Base-by-base conservation (phyloP, 2,888 invertebrate species). In the Tachina lurida region DNA sequence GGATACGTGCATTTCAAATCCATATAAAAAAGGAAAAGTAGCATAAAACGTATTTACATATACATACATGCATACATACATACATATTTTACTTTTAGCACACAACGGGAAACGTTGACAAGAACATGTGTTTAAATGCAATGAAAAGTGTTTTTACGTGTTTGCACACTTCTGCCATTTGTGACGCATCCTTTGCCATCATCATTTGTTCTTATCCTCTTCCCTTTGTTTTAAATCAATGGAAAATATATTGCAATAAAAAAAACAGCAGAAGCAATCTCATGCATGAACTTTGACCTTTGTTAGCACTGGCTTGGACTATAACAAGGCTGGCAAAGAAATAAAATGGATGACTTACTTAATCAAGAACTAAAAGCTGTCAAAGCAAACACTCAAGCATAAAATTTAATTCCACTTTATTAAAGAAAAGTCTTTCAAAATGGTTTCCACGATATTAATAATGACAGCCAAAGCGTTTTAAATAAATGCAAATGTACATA, bases 261-360 rank as follows among this genome's bases (percentile, higher is more conserved):
- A 10, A 54, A 49, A 56, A 31, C n/a, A 31, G 31, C 2, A 31
- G 22, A 52, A 54, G n/a, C 75, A 75, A 62, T 22, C 3, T 39
- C 54, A 73, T 60, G 17, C 31, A 45, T 81, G 68, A 75, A 68
- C 81, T 81, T 70, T 81, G 54, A 68, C 75, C 68, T 81, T 81
- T 81, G 43, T 8, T 60, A n/a, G 15, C 10, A 13, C 13, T 43
- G 43, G 17, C 52, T 70, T 41, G 13, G 31, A 10, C 5, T 22
- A 43, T 52, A 5, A 49, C 52, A 62, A 62, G 10, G 8, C 47
- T 31, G 10, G 7, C 43, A 47, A 39, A 65, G 47, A 31, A 67
- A 39, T 22, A 10, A 39, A 65, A 45, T 31, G 43, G 54, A 47
- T 58, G 58, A 39, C 22, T 77, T 49, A 39, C 13, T 45, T 67